phyloP scores from a whole-genome alignment of 2,888 invertebrate genomes.

The Chromoteleia sp. region DNA sequence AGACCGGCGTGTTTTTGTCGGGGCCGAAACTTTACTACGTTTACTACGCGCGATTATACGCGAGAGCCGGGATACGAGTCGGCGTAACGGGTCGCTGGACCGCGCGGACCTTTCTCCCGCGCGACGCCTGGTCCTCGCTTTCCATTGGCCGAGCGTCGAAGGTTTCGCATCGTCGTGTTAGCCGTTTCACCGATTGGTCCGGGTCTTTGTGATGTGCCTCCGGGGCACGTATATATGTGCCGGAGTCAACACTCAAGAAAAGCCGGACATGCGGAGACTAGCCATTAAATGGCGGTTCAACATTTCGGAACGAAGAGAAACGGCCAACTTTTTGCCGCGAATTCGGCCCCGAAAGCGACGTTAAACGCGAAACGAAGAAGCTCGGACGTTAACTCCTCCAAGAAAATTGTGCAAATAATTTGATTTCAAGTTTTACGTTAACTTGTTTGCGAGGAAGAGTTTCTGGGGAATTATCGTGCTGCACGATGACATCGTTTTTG shows the following conservation, averaged over 20 bases:
- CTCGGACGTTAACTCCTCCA: too few species aligned
- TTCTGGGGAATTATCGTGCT: too few species aligned
- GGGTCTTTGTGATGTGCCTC: slow-evolving; percentile 65
- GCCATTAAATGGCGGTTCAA: slow-evolving; percentile 53
- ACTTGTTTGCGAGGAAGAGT: too few species aligned
- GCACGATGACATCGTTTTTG: too few species aligned
- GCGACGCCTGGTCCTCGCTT: slow-evolving; percentile 72
- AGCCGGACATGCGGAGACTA: slow-evolving; percentile 72
- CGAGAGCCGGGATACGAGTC: slow-evolving; percentile 69
- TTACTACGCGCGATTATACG: slow-evolving; percentile 70
- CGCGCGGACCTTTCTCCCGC: slow-evolving; percentile 79
- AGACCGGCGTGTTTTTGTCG: slow-evolving; percentile 48
- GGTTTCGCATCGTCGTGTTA: slow-evolving; percentile 68
- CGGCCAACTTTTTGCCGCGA: not conserved
- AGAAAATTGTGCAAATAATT: too few species aligned
- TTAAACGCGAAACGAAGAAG: too few species aligned
- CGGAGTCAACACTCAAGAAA: slow-evolving; percentile 45
- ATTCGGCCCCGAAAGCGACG: too few species aligned
- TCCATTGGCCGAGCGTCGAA: slow-evolving; percentile 76
- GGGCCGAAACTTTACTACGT: slow-evolving; percentile 60
- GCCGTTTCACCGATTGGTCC: slow-evolving; percentile 66
- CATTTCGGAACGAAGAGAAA: slow-evolving; percentile 45
- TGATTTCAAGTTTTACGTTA: too few species aligned
- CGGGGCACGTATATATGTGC: slow-evolving; percentile 38
- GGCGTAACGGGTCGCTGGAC: slow-evolving; percentile 78